phyloP scores from a whole-genome alignment of 1,140 invertebrate species.

The Drosophila sulfurigaster region DNA sequence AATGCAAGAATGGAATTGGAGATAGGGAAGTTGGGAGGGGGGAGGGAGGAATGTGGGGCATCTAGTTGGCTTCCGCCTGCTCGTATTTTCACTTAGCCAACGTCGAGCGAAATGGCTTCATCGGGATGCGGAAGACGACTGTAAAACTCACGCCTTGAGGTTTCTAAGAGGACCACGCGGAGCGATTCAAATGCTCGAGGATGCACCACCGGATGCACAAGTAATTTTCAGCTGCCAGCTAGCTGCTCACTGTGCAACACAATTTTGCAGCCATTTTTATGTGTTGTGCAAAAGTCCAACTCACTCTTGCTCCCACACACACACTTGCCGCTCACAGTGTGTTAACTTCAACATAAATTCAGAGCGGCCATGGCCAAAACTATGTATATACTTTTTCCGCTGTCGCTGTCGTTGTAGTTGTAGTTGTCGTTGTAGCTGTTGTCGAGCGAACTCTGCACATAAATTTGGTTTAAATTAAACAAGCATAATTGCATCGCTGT shows the following conservation, averaged over 20 bases:
- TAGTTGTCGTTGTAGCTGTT: slow-evolving; percentile 13
- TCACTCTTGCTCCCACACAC: neutral
- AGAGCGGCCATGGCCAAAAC: slow-evolving; percentile 41
- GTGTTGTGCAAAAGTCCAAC: neutral
- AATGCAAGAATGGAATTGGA: too few relatives aligned
- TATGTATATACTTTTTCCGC: slow-evolving; percentile 41
- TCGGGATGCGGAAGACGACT: slow-evolving; percentile 62
- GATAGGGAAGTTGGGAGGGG: neutral
- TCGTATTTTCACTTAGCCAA: slow-evolving; percentile 77
- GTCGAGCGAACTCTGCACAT: slow-evolving; percentile 48
- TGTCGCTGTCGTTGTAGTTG: slow-evolving; percentile 13
- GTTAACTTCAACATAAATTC: slow-evolving; percentile 41
- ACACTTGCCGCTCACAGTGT: neutral
- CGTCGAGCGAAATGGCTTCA: slow-evolving; percentile 63
- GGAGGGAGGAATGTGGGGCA: neutral
- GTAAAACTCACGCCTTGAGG: slow-evolving; percentile 78
- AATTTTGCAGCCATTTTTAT: slow-evolving; percentile 46
- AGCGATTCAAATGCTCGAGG: slow-evolving; percentile 54
- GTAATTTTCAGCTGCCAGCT: slow-evolving; percentile 71
- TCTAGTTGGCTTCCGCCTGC: slow-evolving; percentile 63
- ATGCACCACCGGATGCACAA: slow-evolving; percentile 78
- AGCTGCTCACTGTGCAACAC: slow-evolving; percentile 35
- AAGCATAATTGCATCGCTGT: slow-evolving; percentile 70
- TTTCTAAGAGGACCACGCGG: slow-evolving; percentile 67
- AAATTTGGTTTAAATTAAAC: slow-evolving; percentile 73